Evolutionary conservation across 2,888 invertebrate species (phyloP).

Genomic region (Drosophila gaucha): DNA sequence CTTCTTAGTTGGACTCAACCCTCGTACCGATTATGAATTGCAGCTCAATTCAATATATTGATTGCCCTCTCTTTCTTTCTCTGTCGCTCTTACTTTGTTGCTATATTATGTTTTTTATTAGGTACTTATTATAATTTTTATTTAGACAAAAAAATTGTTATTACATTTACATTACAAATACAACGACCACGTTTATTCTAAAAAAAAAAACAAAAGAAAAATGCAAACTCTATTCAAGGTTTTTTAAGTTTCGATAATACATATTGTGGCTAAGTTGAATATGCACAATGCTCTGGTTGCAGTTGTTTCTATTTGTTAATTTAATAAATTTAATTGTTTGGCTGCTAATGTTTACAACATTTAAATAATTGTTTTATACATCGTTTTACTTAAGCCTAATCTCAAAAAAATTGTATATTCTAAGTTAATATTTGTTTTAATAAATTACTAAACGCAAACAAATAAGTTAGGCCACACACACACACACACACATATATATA

Average conservation of each 20-base stretch:
- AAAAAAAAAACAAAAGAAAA: slow-evolving; percentile 33
- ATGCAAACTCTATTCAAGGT: slow-evolving; percentile 36
- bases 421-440: slow-evolving; percentile 28
- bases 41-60: slow-evolving; percentile 54
- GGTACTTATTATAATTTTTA: slow-evolving; percentile 50
- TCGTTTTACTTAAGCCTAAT: slow-evolving; percentile 24
- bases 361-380: slow-evolving; percentile 60
- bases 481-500: slow-evolving; percentile 10
- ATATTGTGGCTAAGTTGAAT: slow-evolving; percentile 59
- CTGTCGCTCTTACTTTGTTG: neutral
- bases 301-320: slow-evolving; percentile 9
- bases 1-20: too few species aligned
- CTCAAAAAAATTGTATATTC: slow-evolving; percentile 49
- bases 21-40: slow-evolving; percentile 8
- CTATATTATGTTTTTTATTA: slow-evolving; percentile 6
- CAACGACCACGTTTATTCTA: slow-evolving; percentile 60
- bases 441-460: slow-evolving; percentile 61
- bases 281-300: slow-evolving; percentile 19
- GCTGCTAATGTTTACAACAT: slow-evolving; percentile 72
- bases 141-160: slow-evolving; percentile 66
- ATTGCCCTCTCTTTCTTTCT: slow-evolving; percentile 45
- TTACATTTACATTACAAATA: slow-evolving; percentile 61
- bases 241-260: slow-evolving; percentile 49
- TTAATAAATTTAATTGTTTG: slow-evolving; percentile 50
- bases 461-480: slow-evolving; percentile 50